Base-by-base conservation (phyloP, 2,797 vertebrate species). In the Anniella stebbinsi region DNA sequence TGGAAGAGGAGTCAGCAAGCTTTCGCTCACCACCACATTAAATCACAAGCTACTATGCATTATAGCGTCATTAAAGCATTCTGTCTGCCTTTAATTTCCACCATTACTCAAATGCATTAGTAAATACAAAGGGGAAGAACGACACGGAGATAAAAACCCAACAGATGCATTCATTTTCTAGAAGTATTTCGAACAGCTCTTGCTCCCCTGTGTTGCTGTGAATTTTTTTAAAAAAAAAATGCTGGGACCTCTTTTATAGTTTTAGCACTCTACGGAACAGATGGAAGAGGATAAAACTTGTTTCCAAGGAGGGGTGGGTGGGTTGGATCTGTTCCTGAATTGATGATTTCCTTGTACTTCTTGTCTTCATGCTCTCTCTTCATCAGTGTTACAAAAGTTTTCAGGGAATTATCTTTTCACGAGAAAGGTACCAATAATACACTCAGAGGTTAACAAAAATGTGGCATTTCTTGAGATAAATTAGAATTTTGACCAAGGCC, bases 211-310 rank as follows among this genome's bases (percentile, higher is more conserved):
- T 90, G 90, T 92, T 88, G 89, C 88, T 91, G 80, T 91, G 91
- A 41, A 80, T 66, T 83, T 73, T 36, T 13, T 57, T 57, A 57
- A 57, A 57, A 54, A 54, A 54, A 57, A 57, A 45, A 48, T 66
- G 89, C 89, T 89, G 92, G 89, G 89, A 86, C 80, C 88, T 90
- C 87, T 94, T 45, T 88, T 88, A 76, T 95, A 94, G 94, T 95
- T 94, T 90, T 92, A 94, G 67, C 81, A 86, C 73, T 91, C 84
- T 70, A 48, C 17, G 78, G 77, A 90, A 93, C 12, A 95, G 90
- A 91, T 69, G 76, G 87, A 95, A 95, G 89, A 0, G 2, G 92
- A 83, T 83, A 25, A 90, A 87, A 84, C 69, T 91, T 91, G 15
- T 9, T 94, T 83, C 88, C 67, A 89, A 13, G 86, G 92, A 86